Evolutionary conservation across 2,113 vertebrate species (phyloP), one percentile per base, ranked within the genome.

Genomic region (Uria lomvia): DNA sequence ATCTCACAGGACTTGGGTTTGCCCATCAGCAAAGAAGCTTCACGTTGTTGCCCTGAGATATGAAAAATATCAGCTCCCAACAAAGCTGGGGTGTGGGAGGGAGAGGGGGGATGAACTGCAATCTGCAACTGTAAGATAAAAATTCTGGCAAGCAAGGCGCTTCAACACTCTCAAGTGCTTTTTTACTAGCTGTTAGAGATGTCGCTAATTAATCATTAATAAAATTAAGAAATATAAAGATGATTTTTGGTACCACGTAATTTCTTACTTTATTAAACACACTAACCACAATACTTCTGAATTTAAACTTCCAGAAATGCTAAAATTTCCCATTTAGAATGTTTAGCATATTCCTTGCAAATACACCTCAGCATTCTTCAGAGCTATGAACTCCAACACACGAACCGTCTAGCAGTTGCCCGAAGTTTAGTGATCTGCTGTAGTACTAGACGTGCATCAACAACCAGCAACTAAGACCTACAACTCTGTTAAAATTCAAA

Each of bases 11-110:
- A 77, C 75, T 80, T 30, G 18, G 20, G 43, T 91, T 82, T 92
- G 94, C 94, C 71, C 80, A 52, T 80, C 88, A 95, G 82, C 72
- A 74, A 86, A 50, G 85, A 93, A 95, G 91, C 67, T 96, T 91
- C 92, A 60, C 45, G 91, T 95, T 94, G 88, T 89, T 84, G 30
- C 82, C 91, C 40, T 49, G 68, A 88, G 92, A 93, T 63, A 88
- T 8, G 63, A 94, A 92, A 96, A 96, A 94, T 90, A 97, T 63
- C 88, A 81, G 90, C 95, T 92, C 86, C 86, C 92, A 89, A 89
- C 86, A 95, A 96, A 96, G 90, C 79, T 81, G 76, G 63, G 75
- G 55, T 17, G 59, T 0, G 1, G 82, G 88, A 90, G 83, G 80
- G 86, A 89, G 36, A 68, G 43, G 27, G 45, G 65, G 60, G 42